Evolutionary conservation across 2,797 vertebrate species (phyloP).

Genomic region (Peromyscus melanophrys): DNA sequence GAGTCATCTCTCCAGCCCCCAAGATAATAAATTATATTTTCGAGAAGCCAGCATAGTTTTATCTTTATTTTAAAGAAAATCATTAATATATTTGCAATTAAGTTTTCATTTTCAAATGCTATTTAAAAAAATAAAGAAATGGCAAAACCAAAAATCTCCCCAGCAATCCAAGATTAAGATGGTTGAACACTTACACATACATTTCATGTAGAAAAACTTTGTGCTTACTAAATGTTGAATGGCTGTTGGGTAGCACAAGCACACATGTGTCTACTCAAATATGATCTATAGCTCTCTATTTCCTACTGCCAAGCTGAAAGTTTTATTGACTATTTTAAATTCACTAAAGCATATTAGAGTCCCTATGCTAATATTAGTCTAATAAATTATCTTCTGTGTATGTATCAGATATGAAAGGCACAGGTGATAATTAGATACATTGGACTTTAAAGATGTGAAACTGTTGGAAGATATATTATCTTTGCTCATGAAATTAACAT

Average conservation of each 20-base stretch:
- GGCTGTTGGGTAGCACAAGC: background rate
- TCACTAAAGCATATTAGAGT: background rate
- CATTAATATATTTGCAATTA: background rate
- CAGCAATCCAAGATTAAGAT: background rate
- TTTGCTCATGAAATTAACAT: slow-evolving; percentile 27
- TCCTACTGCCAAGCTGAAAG: background rate
- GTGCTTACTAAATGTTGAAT: background rate
- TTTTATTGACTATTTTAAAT: background rate
- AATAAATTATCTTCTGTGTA: background rate
- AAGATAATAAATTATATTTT: background rate
- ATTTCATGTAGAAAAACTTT: background rate
- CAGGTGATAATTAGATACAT: background rate
- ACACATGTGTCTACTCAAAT: background rate
- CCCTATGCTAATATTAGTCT: slow-evolving; percentile 16
- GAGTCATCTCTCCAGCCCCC: background rate
- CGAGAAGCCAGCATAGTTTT: background rate
- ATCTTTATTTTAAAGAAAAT: background rate
- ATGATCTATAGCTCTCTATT: background rate
- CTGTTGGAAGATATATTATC: slow-evolving; percentile 1
- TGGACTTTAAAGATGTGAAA: slow-evolving; percentile 40
- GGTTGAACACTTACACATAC: background rate
- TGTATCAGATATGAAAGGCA: background rate
- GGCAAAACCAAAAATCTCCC: background rate
- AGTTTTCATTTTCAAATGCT: background rate
- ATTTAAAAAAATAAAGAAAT: background rate